Percentiles rank a stretch among this genome's conserved stretches.
phyloP scores from a whole-genome alignment of 2,888 invertebrate species.

The Erynnis tages region DNA sequence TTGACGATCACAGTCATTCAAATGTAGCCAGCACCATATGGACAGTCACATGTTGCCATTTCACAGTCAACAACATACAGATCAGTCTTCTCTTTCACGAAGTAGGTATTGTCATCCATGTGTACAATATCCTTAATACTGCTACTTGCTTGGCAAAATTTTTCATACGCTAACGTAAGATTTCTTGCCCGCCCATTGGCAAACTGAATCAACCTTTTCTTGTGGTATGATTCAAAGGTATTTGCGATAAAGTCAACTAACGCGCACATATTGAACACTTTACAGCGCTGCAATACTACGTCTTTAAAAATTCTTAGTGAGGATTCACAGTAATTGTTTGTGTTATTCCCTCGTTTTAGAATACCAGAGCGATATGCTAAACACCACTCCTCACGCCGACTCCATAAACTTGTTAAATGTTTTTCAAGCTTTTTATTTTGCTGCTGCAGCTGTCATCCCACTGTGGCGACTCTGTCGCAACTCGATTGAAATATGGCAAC shows the following conservation, averaged over 20 bases:
- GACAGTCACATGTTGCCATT: conserved; percentile 1
- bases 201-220: not conserved
- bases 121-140: conserved; percentile 4
- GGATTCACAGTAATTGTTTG: conserved; percentile 27
- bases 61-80: not conserved
- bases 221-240: conserved; percentile 27
- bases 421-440: conserved; percentile 14
- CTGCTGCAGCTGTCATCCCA: not conserved
- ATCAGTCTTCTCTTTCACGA: conserved; percentile 1
- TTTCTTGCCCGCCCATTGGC: not conserved
- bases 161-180: conserved; percentile 3
- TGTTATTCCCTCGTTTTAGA: conserved; percentile 26
- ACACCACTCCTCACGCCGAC: conserved; percentile 25
- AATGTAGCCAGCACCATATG: not conserved
- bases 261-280: conserved; percentile 30
- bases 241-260: conserved; percentile 27
- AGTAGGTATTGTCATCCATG: conserved; percentile 4
- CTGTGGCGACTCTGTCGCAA: too few species aligned
- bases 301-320: conserved; percentile 29
- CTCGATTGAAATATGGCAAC: too few species aligned
- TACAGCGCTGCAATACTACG: conserved; percentile 29
- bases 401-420: conserved; percentile 25
- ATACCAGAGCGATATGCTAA: conserved; percentile 20
- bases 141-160: not conserved
- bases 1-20: not conserved